These are phyloP conservation scores for Caenorhabditis wallacei DNA, from an alignment of 2,888 invertebrate genomes.

Conservation along the genomic window DNA sequence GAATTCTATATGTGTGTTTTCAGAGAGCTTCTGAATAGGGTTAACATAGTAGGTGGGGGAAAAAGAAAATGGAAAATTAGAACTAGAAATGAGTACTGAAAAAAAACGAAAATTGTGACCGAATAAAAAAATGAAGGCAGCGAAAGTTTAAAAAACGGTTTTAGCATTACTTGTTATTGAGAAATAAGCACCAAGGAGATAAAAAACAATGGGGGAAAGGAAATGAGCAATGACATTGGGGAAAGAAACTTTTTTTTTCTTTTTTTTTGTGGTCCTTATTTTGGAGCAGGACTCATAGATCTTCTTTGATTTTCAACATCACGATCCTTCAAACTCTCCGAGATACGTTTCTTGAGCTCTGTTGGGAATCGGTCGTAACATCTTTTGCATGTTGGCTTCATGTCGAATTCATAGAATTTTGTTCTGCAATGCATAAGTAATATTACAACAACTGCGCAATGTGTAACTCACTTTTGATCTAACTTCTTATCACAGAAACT, in stretches of 20 bases:
- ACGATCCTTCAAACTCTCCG: conserved; percentile 80
- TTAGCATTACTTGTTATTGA: conserved; percentile 8
- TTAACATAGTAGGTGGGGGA: conserved; percentile 9
- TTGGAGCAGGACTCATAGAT: conserved; percentile 68
- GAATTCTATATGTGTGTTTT: conserved; percentile 44
- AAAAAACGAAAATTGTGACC: conserved; percentile 43
- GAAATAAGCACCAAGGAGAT: conserved; percentile 49
- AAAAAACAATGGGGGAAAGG: conserved; percentile 31
- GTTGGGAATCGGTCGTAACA: conserved; percentile 97
- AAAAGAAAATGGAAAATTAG: conserved; percentile 13
- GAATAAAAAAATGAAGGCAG: conserved; percentile 37
- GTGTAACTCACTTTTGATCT: conserved; percentile 84
- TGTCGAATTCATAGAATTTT: conserved; percentile 99
- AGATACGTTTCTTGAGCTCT: conserved; percentile 92
- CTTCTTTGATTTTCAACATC: conserved; percentile 68
- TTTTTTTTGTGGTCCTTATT: conserved; percentile 15
- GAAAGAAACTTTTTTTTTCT: not conserved
- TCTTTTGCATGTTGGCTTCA: conserved; percentile 97
- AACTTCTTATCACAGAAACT: conserved; percentile 94
- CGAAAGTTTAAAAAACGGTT: conserved; percentile 6
- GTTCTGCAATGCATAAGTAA: conserved; percentile 84
- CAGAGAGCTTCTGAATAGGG: conserved; percentile 46
- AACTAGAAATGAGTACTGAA: conserved; percentile 46
- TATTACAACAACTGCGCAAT: not conserved
- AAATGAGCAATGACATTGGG: conserved; percentile 47